phyloP scores from a whole-genome alignment of 2,888 invertebrate genomes.

The Erebia aethiops region DNA sequence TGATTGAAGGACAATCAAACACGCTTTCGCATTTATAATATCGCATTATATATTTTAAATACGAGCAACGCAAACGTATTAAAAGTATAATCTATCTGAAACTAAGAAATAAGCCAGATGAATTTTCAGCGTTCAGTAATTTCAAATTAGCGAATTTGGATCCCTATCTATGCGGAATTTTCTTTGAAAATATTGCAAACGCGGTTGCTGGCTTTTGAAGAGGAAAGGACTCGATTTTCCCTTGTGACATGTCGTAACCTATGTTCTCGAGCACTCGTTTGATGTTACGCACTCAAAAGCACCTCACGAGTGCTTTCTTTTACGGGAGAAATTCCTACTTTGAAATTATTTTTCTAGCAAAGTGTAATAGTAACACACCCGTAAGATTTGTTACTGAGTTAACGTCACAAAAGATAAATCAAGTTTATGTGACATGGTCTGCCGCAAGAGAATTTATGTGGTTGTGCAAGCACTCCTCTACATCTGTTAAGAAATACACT shows the following conservation, averaged over 20 bases:
- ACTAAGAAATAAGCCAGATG: neutral
- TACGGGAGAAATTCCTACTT: conserved; percentile 38
- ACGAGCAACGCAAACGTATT: too few species aligned
- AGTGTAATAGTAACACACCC: conserved; percentile 51
- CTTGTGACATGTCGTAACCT: conserved; percentile 24
- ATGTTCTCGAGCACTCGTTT: conserved; percentile 37
- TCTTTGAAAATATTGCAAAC: conserved; percentile 25
- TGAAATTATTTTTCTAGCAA: conserved; percentile 47
- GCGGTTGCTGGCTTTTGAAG: conserved; percentile 24
- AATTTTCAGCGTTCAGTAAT: neutral
- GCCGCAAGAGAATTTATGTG: conserved; percentile 75
- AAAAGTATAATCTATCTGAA: neutral
- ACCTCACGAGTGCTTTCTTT: conserved; percentile 32
- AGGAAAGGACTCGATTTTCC: conserved; percentile 29
- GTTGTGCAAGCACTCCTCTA: conserved; percentile 60
- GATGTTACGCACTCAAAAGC: conserved; percentile 42
- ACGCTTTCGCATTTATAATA: too few species aligned
- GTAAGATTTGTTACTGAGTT: conserved; percentile 68
- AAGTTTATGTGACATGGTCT: conserved; percentile 78
- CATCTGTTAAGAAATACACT: conserved; percentile 41
- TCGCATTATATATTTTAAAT: too few species aligned
- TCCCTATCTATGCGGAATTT: conserved; percentile 6
- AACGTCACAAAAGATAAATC: conserved; percentile 76
- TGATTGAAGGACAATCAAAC: too few species aligned
- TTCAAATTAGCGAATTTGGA: neutral